Conservation (phyloP, 1,140 invertebrate species). For the Anthonomus grandis region DNA sequence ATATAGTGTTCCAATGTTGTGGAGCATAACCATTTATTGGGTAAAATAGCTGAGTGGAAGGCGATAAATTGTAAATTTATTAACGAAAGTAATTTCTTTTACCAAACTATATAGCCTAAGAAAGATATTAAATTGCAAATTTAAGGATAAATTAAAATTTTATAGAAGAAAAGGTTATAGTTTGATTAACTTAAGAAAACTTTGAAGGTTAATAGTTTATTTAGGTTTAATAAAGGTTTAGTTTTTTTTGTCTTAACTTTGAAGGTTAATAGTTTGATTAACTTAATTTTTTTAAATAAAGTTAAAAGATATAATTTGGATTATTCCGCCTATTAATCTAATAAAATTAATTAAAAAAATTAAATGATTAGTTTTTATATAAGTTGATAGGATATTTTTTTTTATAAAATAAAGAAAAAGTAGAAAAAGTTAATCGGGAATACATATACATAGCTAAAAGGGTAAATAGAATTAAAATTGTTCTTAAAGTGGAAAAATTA, state of each 20-base stretch:
- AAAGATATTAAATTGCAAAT: slow-evolving; percentile 53
- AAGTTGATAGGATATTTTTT: no score
- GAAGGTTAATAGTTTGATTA: no score
- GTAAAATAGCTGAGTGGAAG: slow-evolving; percentile 57
- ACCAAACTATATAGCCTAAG: slow-evolving; percentile 46
- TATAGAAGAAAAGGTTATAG: slow-evolving; percentile 51
- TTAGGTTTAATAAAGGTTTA: no score
- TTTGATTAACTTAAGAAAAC: slow-evolving; percentile 55
- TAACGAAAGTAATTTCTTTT: slow-evolving; percentile 52
- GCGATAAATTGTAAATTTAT: slow-evolving; percentile 58
- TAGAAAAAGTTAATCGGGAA: slow-evolving; percentile 38
- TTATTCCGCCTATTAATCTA: slow-evolving; percentile 40
- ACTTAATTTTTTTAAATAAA: slow-evolving; percentile 55
- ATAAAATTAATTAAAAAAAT: no score
- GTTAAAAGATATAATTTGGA: slow-evolving; percentile 41
- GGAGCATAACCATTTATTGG: slow-evolving; percentile 57
- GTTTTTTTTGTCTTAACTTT: no score
- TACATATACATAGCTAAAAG: slow-evolving; percentile 53
- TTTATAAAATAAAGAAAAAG: no score
- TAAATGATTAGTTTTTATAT: no score
- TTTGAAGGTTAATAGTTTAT: slow-evolving; percentile 59
- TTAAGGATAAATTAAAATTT: slow-evolving; percentile 48
- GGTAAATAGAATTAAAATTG: slow-evolving; percentile 50
- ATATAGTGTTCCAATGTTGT: slow-evolving; percentile 73
- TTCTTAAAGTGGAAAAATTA: slow-evolving; percentile 46